phyloP scores from a whole-genome alignment of 1,140 invertebrate genomes.

The Cotesia vestalis region DNA sequence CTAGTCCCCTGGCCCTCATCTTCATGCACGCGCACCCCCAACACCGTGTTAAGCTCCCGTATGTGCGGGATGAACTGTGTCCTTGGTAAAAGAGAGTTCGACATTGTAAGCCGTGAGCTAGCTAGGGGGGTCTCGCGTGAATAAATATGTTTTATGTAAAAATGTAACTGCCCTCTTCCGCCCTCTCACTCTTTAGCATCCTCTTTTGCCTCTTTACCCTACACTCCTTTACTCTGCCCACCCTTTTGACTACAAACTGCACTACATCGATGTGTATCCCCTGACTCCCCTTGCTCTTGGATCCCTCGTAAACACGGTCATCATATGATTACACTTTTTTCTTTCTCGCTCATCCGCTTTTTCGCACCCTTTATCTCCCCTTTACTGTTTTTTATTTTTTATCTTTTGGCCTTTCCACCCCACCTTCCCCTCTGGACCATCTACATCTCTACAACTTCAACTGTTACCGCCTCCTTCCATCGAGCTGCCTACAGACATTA shows the following conservation, averaged over 20 bases:
- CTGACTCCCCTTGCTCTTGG: conserved; percentile 4
- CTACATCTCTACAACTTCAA: conserved; percentile 1
- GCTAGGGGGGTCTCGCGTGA: conserved; percentile 32
- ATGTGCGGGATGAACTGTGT: conserved; percentile 30
- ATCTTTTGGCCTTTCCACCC: conserved; percentile 6
- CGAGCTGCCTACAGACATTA: conserved; percentile 34
- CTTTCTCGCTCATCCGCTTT: neutral
- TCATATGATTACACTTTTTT: conserved; percentile 42
- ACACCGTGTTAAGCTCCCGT: conserved; percentile 14
- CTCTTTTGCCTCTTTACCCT: neutral
- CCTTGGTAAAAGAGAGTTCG: conserved; percentile 38
- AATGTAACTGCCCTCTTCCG: conserved; percentile 11
- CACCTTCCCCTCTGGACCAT: neutral
- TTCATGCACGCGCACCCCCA: conserved; percentile 2
- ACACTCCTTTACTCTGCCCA: conserved; percentile 20
- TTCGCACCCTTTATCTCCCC: conserved; percentile 5
- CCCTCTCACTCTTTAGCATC: neutral
- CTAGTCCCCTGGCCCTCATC: neutral
- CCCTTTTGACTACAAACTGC: conserved; percentile 31
- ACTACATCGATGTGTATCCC: conserved; percentile 33
- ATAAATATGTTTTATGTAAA: conserved; percentile 37
- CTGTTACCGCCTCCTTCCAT: too few species aligned
- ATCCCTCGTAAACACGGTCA: conserved; percentile 36
- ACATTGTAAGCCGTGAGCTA: conserved; percentile 32
- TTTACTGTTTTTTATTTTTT: conserved; percentile 17